Base-by-base conservation (phyloP, 1,140 invertebrate genomes). In the Glossosoma conforme region DNA sequence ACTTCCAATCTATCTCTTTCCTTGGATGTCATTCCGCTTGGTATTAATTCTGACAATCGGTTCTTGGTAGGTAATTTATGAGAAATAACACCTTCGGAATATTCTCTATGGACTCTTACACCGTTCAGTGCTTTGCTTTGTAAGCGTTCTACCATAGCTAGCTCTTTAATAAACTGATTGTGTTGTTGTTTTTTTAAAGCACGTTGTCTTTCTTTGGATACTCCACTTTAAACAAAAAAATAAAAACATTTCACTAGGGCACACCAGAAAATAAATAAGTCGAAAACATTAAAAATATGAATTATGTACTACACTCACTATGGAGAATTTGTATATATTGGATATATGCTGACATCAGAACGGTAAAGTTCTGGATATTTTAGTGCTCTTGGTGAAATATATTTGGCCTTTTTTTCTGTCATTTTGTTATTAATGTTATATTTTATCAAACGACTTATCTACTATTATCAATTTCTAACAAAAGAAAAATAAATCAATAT, bases 81-180 rank as follows among this genome's bases (percentile, higher is more conserved):
- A 0, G 71, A 72, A 9, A 74, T 56, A n/a, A 74, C 68, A 18
- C 71, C 71, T 49, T 72, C 67, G 1, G 48, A 51, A 25, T 73
- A 75, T 48, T 73, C 72, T 28, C 72, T 58, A 33, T 75, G 70
- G 0, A 75, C 69, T 52, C 69, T 62, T 0, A 75, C 69, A 10
- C 70, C 72, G 52, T 72, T 70, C 15, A 75, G 50, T 9, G 70
- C 70, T 47, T 70, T 72, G 19, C 67, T 58, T 53, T 75, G 72
- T 10, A 73, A 61, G 30, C 57, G 65, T 50, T 75, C 70, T 56
- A 70, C 68, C 32, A 63, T 69, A 37, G 67, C 65, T 1, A 73
- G 63, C 51, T 75, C 72, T 20, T 49, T 65, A 64, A 70, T 68
- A 42, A 75, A 75, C 42, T 75, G 72, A 13, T 65, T 65, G 24